These are phyloP conservation scores for Trinectes maculatus DNA, from an alignment of 2,113 vertebrate species.

Conservation along the genomic window DNA sequence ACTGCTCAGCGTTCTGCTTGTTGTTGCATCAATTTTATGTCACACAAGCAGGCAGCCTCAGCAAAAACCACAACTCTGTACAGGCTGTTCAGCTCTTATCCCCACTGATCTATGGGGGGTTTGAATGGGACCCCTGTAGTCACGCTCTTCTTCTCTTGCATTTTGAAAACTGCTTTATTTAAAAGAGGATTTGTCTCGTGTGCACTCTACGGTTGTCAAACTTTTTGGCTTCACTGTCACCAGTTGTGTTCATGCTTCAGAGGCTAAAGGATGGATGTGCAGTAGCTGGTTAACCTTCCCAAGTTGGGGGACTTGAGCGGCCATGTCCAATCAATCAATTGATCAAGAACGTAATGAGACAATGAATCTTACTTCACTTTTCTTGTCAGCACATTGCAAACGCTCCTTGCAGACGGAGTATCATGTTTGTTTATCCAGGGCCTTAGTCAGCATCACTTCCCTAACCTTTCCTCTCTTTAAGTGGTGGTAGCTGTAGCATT, in stretches of 20 bases:
- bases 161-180: conserved; percentile 19
- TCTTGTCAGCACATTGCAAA: conserved; percentile 68
- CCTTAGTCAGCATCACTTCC: conserved; percentile 37
- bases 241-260: conserved; percentile 22
- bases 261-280: conserved; percentile 52
- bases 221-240: conserved; percentile 27
- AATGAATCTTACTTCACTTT: conserved; percentile 73
- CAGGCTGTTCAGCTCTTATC: conserved; percentile 10
- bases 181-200: conserved; percentile 39
- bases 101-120: conserved; percentile 10
- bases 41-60: conserved; percentile 1
- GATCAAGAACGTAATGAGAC: conserved; percentile 67
- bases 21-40: conserved; percentile 1
- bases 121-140: conserved; percentile 5
- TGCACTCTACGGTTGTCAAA: conserved; percentile 39
- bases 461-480: neutral
- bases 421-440: conserved; percentile 42
- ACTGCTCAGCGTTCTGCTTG: conserved; percentile 5
- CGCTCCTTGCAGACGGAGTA: conserved; percentile 47
- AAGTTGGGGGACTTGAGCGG: conserved; percentile 58
- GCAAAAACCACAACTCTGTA: neutral
- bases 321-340: conserved; percentile 75
- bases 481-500: neutral
- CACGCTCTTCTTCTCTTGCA: neutral
- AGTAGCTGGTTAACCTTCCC: conserved; percentile 72